A percentile compares a stretch with the other conserved stretches of the same genome.
Evolutionary conservation across 2,797 vertebrate species (phyloP).

Genomic region (Adrianichthys oophorus): DNA sequence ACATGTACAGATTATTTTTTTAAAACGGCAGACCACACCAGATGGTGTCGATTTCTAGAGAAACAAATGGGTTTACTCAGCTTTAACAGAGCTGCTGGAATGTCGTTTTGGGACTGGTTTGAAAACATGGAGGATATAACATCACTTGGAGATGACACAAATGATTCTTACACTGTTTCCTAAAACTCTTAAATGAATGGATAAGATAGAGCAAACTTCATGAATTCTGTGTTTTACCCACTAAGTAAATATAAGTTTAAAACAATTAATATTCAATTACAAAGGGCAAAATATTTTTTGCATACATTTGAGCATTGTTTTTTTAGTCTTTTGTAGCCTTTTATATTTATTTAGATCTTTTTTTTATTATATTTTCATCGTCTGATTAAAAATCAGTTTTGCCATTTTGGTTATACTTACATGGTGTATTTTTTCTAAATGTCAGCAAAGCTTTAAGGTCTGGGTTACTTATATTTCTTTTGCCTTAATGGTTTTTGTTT

Average conservation of each 20-base stretch:
- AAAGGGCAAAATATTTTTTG: too few relatives aligned
- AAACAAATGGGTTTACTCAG: constrained; percentile 10
- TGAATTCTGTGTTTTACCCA: too few relatives aligned
- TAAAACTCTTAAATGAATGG: too few relatives aligned
- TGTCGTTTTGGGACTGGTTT: constrained; percentile 20
- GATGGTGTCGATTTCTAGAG: constrained; percentile 9
- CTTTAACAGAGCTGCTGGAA: constrained; percentile 10
- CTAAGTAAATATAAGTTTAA: too few relatives aligned
- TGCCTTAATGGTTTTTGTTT: too few relatives aligned
- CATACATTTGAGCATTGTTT: not conserved
- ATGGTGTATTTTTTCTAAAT: not conserved
- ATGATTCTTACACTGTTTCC: not conserved
- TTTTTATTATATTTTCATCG: not conserved
- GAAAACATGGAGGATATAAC: not conserved
- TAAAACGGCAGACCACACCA: constrained; percentile 12
- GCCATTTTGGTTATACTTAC: not conserved
- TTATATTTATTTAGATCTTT: not conserved
- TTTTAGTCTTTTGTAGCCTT: not conserved
- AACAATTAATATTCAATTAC: too few relatives aligned
- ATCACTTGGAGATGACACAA: constrained; percentile 1
- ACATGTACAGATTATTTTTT: not conserved
- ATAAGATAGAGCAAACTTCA: too few relatives aligned
- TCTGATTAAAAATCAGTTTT: too few relatives aligned
- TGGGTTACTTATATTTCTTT: too few relatives aligned
- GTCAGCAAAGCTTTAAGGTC: not conserved